phyloP scores from a whole-genome alignment of 2,888 invertebrate species.

The Oegoconia quadripuncta region DNA sequence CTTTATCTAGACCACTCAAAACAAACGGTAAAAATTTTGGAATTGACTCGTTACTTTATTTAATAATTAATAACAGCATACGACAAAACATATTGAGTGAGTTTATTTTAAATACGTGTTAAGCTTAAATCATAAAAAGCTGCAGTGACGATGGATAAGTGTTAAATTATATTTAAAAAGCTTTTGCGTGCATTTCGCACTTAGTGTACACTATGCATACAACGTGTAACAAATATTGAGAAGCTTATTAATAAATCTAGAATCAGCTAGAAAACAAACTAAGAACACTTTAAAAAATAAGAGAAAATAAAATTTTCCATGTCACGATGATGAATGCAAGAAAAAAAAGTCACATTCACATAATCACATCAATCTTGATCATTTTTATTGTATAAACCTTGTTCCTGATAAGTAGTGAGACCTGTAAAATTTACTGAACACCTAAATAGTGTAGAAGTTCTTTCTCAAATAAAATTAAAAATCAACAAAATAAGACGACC shows the following conservation, averaged over 20 bases:
- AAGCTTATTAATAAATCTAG: background rate
- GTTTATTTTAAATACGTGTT: conserved; percentile 21
- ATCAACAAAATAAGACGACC: too few relatives aligned
- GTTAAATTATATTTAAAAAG: conserved; percentile 24
- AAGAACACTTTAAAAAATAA: background rate
- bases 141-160: conserved; percentile 30
- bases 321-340: conserved; percentile 3
- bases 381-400: conserved; percentile 61
- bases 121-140: conserved; percentile 42
- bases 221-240: background rate
- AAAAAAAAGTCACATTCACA: conserved; percentile 53
- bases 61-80: background rate
- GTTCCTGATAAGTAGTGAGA: conserved; percentile 74
- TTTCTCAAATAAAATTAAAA: conserved; percentile 13
- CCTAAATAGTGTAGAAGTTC: conserved; percentile 72
- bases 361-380: conserved; percentile 20
- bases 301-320: conserved; percentile 4
- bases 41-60: too few relatives aligned
- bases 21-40: too few relatives aligned
- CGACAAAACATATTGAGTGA: conserved; percentile 1
- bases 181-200: conserved; percentile 15
- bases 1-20: too few relatives aligned
- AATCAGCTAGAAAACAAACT: too few relatives aligned
- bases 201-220: conserved; percentile 9
- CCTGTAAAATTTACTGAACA: conserved; percentile 77